Evolutionary conservation across 2,113 vertebrate genomes (phyloP).

Genomic region (Oophaga pumilio): DNA sequence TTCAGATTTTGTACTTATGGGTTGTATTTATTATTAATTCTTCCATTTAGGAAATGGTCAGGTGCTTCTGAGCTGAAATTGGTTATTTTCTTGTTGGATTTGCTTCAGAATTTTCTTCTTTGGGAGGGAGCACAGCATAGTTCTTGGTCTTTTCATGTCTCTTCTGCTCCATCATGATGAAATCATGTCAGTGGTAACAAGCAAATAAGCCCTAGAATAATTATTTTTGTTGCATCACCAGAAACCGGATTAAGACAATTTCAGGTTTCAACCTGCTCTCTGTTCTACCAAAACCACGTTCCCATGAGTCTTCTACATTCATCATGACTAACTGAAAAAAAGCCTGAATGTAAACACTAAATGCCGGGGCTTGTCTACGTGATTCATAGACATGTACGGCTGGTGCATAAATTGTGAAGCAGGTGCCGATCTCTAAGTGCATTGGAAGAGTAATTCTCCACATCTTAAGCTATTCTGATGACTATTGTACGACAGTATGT

Average conservation of each 20-base stretch:
- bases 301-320: conserved; percentile 28
- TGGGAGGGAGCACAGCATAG: background rate
- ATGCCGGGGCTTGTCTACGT: conserved; percentile 11
- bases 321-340: conserved; percentile 21
- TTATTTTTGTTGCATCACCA: conserved; percentile 26
- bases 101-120: background rate
- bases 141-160: background rate
- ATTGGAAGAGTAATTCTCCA: too few species aligned
- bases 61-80: too few species aligned
- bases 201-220: conserved; percentile 33
- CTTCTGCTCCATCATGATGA: background rate
- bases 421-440: background rate
- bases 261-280: conserved; percentile 58
- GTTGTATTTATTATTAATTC: too few species aligned
- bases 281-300: background rate
- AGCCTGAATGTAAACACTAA: background rate
- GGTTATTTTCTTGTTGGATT: too few species aligned
- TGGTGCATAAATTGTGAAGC: background rate
- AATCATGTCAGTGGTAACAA: background rate
- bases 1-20: too few species aligned
- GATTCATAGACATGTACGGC: background rate
- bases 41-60: too few species aligned
- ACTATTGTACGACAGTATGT: too few species aligned
- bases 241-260: background rate
- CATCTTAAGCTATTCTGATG: too few species aligned